These are phyloP conservation scores for Mormyrus iriodes DNA, from an alignment of 2,113 vertebrate species.

Conservation along the genomic window DNA sequence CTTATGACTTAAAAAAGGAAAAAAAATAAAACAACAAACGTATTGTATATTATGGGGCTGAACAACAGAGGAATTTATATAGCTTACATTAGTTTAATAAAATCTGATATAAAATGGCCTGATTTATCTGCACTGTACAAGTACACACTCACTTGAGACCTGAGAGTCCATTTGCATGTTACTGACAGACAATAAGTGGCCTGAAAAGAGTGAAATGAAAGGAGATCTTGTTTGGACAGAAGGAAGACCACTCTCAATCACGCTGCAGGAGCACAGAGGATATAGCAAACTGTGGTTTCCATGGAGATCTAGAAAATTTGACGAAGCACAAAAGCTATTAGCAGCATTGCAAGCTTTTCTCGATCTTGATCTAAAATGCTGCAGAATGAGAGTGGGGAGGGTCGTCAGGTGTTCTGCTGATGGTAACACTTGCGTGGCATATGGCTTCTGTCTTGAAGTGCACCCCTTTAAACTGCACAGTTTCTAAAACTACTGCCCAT, in stretches of 20 bases:
- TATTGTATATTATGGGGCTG: too few relatives aligned
- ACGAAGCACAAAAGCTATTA: neutral
- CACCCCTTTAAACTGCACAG: neutral
- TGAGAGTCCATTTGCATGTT: neutral
- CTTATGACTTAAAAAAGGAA: neutral
- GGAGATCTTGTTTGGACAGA: constrained; percentile 1
- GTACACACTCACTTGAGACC: neutral
- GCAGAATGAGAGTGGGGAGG: neutral
- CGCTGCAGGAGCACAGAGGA: neutral
- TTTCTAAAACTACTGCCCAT: neutral
- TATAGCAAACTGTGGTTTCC: neutral
- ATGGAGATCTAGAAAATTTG: neutral
- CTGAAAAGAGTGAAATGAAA: neutral
- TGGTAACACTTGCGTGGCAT: neutral
- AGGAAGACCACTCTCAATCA: neutral
- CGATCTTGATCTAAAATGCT: neutral
- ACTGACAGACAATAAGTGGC: neutral
- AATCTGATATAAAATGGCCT: neutral
- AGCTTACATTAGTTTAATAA: neutral
- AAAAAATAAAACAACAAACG: neutral
- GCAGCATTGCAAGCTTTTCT: neutral
- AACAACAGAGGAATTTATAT: neutral
- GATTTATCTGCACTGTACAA: neutral
- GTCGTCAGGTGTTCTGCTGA: neutral
- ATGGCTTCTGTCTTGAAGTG: neutral